Conservation (phyloP, 2,888 invertebrate species). For the Linnaemya vulpina region DNA sequence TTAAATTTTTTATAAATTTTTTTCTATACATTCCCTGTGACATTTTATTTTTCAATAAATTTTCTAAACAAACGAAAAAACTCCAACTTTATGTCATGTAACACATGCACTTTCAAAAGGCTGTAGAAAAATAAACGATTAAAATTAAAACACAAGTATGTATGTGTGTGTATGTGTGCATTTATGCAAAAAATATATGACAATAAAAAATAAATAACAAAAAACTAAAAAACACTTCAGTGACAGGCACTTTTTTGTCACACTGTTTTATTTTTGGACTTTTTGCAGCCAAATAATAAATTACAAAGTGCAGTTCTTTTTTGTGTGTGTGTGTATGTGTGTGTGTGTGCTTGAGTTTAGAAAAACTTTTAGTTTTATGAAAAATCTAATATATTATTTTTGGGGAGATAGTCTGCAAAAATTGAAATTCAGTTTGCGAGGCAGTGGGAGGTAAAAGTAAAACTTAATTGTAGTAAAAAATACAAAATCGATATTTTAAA, state of each 20-base stretch:
- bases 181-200: constrained; percentile 2
- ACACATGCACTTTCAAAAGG: constrained; percentile 57
- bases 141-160: constrained; percentile 31
- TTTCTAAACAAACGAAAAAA: constrained; percentile 39
- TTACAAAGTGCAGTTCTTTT: constrained; percentile 11
- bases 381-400: constrained; percentile 49
- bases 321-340: neutral
- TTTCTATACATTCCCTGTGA: constrained; percentile 1
- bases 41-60: constrained; percentile 51
- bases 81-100: constrained; percentile 58
- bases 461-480: neutral
- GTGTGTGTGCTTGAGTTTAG: constrained; percentile 29
- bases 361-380: constrained; percentile 59
- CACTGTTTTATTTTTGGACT: constrained; percentile 24
- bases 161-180: too few species aligned
- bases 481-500: neutral
- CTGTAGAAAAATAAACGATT: constrained; percentile 34
- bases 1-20: neutral
- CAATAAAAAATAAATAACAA: constrained; percentile 3
- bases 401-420: constrained; percentile 8
- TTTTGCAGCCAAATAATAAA: constrained; percentile 55
- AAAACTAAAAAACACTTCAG: constrained; percentile 43
- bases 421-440: neutral
- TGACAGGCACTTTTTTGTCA: constrained; percentile 51
- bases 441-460: constrained; percentile 4